Evolutionary conservation across 1,140 invertebrate genomes (phyloP).

Genomic region (Drosophila pallidifrons): DNA sequence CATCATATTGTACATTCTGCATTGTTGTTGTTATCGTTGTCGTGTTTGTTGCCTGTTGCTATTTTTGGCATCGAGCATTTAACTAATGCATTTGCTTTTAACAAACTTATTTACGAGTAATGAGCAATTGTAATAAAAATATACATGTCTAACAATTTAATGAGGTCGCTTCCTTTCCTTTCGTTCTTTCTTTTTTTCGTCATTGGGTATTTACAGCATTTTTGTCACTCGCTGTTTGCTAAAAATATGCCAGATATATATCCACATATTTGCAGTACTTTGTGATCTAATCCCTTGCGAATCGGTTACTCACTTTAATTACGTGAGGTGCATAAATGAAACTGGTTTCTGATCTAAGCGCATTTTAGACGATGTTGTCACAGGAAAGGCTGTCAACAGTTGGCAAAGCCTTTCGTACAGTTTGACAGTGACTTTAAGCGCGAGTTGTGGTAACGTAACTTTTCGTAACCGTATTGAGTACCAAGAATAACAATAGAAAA

Average conservation of each 20-base stretch:
- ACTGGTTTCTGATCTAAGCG: conserved; percentile 13
- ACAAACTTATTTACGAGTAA: conserved; percentile 42
- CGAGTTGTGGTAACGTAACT: not conserved
- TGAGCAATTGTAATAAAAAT: conserved; percentile 51
- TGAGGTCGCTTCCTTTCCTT: conserved; percentile 14
- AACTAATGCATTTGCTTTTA: conserved; percentile 57
- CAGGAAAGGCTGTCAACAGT: not conserved
- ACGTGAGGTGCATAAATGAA: conserved; percentile 1
- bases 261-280: conserved; percentile 5
- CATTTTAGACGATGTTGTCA: not conserved
- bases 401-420: conserved; percentile 3
- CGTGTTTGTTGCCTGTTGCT: conserved; percentile 20
- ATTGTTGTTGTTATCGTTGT: conserved; percentile 12
- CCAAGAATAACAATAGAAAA: not conserved
- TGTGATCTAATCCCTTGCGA: conserved; percentile 2
- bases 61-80: conserved; percentile 37
- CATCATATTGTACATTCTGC: conserved; percentile 16
- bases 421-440: not conserved
- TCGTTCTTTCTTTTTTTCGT: conserved; percentile 14
- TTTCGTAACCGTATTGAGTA: not conserved
- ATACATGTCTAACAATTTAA: conserved; percentile 15
- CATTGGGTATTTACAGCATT: conserved; percentile 2
- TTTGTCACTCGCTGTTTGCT: conserved; percentile 18
- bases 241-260: conserved; percentile 12
- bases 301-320: conserved; percentile 12